phyloP scores from a whole-genome alignment of 2,797 vertebrate species.

The Anguilla pacifica region DNA sequence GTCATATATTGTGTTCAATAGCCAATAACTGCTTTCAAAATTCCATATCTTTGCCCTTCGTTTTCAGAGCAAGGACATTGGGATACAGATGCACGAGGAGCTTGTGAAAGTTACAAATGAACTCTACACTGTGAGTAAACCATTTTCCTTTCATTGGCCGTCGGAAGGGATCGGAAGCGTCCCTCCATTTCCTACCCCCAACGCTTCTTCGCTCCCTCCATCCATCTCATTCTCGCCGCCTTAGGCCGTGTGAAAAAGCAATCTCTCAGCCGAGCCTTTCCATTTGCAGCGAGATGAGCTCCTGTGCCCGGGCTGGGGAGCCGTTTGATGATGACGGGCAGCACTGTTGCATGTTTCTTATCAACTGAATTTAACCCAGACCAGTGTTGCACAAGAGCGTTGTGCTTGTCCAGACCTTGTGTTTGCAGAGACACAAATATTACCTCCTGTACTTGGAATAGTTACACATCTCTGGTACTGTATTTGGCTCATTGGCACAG shows the following conservation, averaged over 20 bases:
- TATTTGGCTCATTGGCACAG: not conserved
- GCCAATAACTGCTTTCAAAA: not conserved
- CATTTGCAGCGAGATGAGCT: not conserved
- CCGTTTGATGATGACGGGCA: not conserved
- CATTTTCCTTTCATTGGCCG: not conserved
- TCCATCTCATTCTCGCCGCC: not conserved
- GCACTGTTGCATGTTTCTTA: not conserved
- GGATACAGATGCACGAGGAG: slow-evolving; percentile 93
- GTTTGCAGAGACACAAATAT: not conserved
- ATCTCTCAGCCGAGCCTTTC: not conserved
- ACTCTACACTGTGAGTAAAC: slow-evolving; percentile 88
- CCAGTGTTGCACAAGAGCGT: not conserved
- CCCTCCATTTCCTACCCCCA: not conserved
- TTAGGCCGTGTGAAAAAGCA: slow-evolving; percentile 8
- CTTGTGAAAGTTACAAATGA: slow-evolving; percentile 93
- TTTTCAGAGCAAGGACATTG: slow-evolving; percentile 92
- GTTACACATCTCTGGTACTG: not conserved
- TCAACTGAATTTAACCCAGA: not conserved
- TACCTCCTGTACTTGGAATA: not conserved
- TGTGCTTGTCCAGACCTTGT: not conserved
- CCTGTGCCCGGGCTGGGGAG: not conserved
- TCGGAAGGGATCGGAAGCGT: not conserved
- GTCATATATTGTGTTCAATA: slow-evolving; percentile 32
- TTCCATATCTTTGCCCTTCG: not conserved
- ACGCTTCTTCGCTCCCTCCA: not conserved